These are phyloP conservation scores for Pycnonotus jocosus DNA, from an alignment of 2,113 vertebrate genomes.

Conservation along the genomic window DNA sequence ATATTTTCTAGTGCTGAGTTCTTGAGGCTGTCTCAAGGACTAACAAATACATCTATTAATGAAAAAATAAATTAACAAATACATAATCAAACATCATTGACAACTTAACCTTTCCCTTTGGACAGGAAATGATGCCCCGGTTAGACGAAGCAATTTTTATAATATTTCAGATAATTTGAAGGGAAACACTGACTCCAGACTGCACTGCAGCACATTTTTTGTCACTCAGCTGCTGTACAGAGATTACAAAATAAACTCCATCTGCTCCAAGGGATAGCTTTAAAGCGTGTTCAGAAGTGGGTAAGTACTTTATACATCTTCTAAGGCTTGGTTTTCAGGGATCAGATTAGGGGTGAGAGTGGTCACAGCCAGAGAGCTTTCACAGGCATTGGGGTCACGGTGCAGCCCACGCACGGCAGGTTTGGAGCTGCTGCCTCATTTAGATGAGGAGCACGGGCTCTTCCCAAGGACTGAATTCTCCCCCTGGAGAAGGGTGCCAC, in stretches of 20 bases:
- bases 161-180: not conserved
- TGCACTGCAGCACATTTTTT: not conserved
- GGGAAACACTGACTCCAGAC: not conserved
- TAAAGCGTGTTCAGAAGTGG: conserved; percentile 17
- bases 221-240: conserved; percentile 5
- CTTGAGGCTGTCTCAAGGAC: not conserved
- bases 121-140: not conserved
- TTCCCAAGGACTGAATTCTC: not conserved
- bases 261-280: conserved; percentile 40
- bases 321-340: not conserved
- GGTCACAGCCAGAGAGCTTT: not conserved
- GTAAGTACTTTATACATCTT: not conserved
- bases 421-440: not conserved
- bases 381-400: not conserved
- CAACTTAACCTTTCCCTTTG: not conserved
- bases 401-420: not conserved
- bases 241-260: conserved; percentile 50
- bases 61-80: conserved; percentile 18
- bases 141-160: not conserved
- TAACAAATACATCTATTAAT: not conserved
- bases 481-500: not conserved
- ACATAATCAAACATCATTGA: not conserved
- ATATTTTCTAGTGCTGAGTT: not conserved
- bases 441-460: not conserved
- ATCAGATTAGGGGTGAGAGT: not conserved